Percentiles rank a stretch among this genome's conserved stretches.
Evolutionary conservation across 2,888 invertebrate genomes (phyloP).

Genomic region (Drosophila paracracens): DNA sequence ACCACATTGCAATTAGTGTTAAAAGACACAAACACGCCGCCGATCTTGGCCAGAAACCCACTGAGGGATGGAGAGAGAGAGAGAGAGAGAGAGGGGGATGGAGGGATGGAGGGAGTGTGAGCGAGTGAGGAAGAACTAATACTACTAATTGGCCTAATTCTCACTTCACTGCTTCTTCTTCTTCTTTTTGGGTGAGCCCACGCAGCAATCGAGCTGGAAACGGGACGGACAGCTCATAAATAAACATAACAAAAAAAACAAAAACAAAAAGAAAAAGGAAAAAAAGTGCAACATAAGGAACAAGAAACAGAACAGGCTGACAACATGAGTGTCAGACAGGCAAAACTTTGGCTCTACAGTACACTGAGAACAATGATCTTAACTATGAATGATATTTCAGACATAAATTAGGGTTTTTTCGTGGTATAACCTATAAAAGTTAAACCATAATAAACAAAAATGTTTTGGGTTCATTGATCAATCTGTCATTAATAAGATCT

Average conservation of each 20-base stretch:
- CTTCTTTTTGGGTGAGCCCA: slow-evolving; percentile 40
- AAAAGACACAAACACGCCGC: slow-evolving; percentile 70
- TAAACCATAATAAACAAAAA: neutral
- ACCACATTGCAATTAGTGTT: slow-evolving; percentile 71
- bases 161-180: slow-evolving; percentile 47
- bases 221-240: slow-evolving; percentile 65
- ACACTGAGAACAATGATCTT: neutral
- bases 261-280: neutral
- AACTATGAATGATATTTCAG: neutral
- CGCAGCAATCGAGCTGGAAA: slow-evolving; percentile 51
- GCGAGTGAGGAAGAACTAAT: slow-evolving; percentile 53
- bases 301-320: slow-evolving; percentile 75
- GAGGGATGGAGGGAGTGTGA: slow-evolving; percentile 6
- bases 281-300: slow-evolving; percentile 54
- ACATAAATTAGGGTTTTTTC: neutral
- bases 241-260: slow-evolving; percentile 58
- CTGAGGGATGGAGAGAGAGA: neutral
- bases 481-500: neutral
- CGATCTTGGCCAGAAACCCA: slow-evolving; percentile 39
- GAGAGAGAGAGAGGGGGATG: neutral
- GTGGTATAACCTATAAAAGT: no score
- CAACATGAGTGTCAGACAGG: slow-evolving; percentile 70
- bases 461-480: neutral
- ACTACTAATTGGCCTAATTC: slow-evolving; percentile 79
- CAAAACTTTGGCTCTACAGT: slow-evolving; percentile 31